Evolutionary conservation across 1,140 invertebrate species (phyloP), one percentile per base, ranked within the genome.

Genomic region (Drosophila pandora): DNA sequence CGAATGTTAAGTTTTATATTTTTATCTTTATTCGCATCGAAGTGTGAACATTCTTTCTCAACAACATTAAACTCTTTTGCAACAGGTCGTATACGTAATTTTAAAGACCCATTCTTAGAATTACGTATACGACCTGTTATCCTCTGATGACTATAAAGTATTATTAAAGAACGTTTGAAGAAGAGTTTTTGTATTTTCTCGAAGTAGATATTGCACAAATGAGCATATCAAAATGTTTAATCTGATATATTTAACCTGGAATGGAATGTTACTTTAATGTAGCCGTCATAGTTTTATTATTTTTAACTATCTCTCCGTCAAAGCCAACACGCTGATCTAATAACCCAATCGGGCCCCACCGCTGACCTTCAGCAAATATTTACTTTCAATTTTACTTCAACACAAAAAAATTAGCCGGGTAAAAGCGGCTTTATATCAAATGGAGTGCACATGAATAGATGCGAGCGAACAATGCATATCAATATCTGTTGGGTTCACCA

Each of bases 281-380:
- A 43, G 13, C 5, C 13, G n/a, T 43, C 13, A 21, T 43, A 17
- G n/a, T 17, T 43, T 13, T 17, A 8, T 21, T 17, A 21, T 43
- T 17, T 43, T 43, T 3, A 21, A 43, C 41, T 8, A 17, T 17
- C 8, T 47, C 21, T 10, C 43, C 9, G 21, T 1, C 43, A 47
- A 10, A 47, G 43, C 43, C 43, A 47, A 47, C 17, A 88, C 79
- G 79, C 84, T 88, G 83, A 89, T 83, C 83, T 83, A 89, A 84
- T 83, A 88, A 77, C 79, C 71, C 68, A 62, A 10, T 32, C 59
- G 67, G 43, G 73, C 60, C 53, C 55, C 34, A 50, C 23, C 39
- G n/a, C 39, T 84, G 79, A 83, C 83, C 83, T 88, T 88, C 83
- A 61, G 62, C 63, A 67, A 73, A 77, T 83, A 59, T 88, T 79